A percentile compares a stretch with the other conserved stretches of the same genome.
These are phyloP conservation scores for Antennarius striatus DNA, from an alignment of 2,113 vertebrate species.

Conservation along the genomic window DNA sequence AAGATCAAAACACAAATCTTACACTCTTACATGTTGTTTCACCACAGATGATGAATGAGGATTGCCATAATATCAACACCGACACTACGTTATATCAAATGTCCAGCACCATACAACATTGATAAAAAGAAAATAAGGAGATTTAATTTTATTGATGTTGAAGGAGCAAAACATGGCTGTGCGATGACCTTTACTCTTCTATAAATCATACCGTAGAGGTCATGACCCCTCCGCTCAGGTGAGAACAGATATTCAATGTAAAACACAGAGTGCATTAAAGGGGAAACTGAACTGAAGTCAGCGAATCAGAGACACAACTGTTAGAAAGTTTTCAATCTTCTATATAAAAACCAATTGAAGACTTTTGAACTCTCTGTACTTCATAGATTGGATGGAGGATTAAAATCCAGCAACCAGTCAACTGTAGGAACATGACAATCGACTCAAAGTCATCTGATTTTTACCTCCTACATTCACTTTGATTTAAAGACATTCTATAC, in stretches of 20 bases:
- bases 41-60: constrained; percentile 10
- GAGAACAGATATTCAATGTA: background rate
- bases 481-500: background rate
- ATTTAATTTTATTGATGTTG: constrained; percentile 1
- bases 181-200: background rate
- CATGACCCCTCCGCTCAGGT: background rate
- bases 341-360: no score
- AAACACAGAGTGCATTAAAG: background rate
- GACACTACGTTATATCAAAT: background rate
- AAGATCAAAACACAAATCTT: constrained; percentile 12
- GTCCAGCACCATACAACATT: background rate
- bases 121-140: background rate
- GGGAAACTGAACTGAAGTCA: background rate
- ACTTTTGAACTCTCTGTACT: no score
- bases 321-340: background rate
- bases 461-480: background rate
- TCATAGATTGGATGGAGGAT: background rate
- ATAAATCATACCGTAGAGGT: background rate
- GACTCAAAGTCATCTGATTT: background rate
- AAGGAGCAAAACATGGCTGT: background rate
- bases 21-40: background rate
- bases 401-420: background rate
- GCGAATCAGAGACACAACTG: background rate
- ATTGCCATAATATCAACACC: constrained; percentile 1
- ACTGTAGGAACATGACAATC: background rate